phyloP scores from a whole-genome alignment of 2,888 invertebrate species.

The Spatulosminthurus flaviceps region DNA sequence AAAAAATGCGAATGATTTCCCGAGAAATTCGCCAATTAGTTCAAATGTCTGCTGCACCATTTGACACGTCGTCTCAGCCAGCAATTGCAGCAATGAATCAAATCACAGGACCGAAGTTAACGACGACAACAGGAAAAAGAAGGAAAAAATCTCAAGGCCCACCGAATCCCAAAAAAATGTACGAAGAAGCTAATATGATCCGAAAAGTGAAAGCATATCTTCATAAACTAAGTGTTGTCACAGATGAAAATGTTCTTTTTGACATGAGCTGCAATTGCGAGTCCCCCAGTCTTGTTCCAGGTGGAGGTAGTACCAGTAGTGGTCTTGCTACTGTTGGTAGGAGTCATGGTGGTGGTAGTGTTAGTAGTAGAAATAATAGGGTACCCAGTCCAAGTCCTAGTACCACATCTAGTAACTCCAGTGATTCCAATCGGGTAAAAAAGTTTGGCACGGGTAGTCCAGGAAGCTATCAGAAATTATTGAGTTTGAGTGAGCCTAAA shows the following conservation, averaged over 20 bases:
- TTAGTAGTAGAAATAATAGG: constrained; percentile 48
- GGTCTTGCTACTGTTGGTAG: not conserved
- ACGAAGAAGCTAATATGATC: constrained; percentile 77
- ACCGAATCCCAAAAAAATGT: constrained; percentile 97
- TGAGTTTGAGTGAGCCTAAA: constrained; percentile 89
- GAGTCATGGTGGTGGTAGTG: constrained; percentile 37
- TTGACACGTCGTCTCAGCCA: constrained; percentile 71
- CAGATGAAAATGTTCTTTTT: constrained; percentile 89
- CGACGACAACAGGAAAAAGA: constrained; percentile 83
- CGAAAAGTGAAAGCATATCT: constrained; percentile 76
- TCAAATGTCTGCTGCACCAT: constrained; percentile 95
- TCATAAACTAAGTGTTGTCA: constrained; percentile 88
- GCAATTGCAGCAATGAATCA: constrained; percentile 90
- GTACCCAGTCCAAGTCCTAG: constrained; percentile 52
- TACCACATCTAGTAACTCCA: constrained; percentile 55
- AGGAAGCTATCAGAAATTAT: constrained; percentile 93
- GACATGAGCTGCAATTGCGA: constrained; percentile 91
- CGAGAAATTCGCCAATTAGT: constrained; percentile 90
- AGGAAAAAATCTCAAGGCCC: constrained; percentile 74
- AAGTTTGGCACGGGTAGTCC: constrained; percentile 86
- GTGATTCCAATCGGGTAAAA: constrained; percentile 49
- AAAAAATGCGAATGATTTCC: constrained; percentile 97
- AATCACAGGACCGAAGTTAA: constrained; percentile 67
- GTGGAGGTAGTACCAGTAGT: constrained; percentile 14
- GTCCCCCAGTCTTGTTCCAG: constrained; percentile 74